Evolutionary conservation across 2,113 vertebrate genomes (phyloP).

Genomic region (Malurus elegans): DNA sequence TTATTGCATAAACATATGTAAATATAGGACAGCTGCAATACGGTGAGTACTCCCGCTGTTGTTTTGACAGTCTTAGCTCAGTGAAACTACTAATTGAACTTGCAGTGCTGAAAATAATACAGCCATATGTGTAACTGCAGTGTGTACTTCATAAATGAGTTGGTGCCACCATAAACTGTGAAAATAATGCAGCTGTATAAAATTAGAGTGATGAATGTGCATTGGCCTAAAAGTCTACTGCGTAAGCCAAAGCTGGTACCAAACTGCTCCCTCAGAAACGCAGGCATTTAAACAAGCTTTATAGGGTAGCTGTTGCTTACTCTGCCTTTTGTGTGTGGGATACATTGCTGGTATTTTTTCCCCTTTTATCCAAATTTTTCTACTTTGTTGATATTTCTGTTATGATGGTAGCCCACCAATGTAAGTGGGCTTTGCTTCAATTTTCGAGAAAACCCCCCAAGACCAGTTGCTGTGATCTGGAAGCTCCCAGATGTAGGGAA

Average conservation of each 20-base stretch:
- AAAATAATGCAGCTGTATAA: conserved; percentile 48
- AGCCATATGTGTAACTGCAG: conserved; percentile 61
- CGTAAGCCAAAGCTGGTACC: background rate
- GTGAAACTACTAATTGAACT: conserved; percentile 47
- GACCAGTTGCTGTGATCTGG: background rate
- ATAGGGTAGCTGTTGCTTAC: background rate
- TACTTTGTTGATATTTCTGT: background rate
- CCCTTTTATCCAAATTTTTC: background rate
- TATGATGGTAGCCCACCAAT: fast-evolving
- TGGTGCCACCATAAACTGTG: conserved; percentile 45
- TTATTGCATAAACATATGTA: background rate
- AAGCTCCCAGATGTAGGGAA: background rate
- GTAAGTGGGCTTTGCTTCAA: background rate
- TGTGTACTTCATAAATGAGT: conserved; percentile 57
- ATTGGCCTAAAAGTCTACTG: background rate
- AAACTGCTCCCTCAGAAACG: background rate
- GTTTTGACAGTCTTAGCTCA: conserved; percentile 12
- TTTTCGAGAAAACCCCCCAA: background rate
- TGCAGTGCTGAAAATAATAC: conserved; percentile 47
- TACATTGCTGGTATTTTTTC: fast-evolving
- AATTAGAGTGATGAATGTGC: conserved; percentile 13
- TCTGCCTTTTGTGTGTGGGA: background rate
- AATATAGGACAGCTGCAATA: conserved; percentile 9
- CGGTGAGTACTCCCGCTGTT: background rate
- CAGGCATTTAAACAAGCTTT: background rate